A percentile compares a stretch with the other conserved stretches of the same genome.
Conservation (phyloP, 1,140 invertebrate species). For the Mya arenaria region DNA sequence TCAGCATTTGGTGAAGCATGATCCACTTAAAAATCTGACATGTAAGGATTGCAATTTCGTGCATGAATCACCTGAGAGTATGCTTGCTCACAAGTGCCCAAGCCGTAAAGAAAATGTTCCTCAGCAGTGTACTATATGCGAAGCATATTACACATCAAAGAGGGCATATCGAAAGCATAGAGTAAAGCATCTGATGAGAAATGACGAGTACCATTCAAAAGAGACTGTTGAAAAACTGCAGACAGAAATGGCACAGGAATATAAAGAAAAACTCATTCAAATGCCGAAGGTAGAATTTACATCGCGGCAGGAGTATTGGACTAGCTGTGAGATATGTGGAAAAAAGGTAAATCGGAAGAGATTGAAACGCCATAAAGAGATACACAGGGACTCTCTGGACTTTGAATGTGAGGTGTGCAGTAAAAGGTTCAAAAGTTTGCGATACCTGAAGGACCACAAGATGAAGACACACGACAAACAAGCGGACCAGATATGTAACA, state of each 20-base stretch:
- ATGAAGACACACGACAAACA: conserved; percentile 30
- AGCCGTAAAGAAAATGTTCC: background rate
- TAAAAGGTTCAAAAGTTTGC: conserved; percentile 15
- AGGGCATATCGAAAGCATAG: conserved; percentile 20
- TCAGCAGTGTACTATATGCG: background rate
- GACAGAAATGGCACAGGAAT: conserved; percentile 5
- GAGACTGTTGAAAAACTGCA: conserved; percentile 37
- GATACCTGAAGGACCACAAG: conserved; percentile 42
- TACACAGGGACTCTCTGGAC: conserved; percentile 27
- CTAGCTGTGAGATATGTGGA: conserved; percentile 32
- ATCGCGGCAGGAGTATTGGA: no score
- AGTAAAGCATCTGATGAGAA: conserved; percentile 20
- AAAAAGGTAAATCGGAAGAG: background rate
- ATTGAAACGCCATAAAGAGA: conserved; percentile 19
- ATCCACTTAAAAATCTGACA: no score
- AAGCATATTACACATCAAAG: background rate
- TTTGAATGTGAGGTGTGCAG: conserved; percentile 35
- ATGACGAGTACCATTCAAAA: conserved; percentile 38
- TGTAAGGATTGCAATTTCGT: conserved; percentile 7
- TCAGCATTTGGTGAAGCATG: no score
- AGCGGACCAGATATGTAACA: conserved; percentile 22
- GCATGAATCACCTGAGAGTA: background rate
- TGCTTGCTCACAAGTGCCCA: background rate
- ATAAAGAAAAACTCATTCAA: background rate
- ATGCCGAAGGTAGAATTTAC: background rate